Base-by-base conservation (phyloP, 2,797 vertebrate species). In the Mallotus villosus region DNA sequence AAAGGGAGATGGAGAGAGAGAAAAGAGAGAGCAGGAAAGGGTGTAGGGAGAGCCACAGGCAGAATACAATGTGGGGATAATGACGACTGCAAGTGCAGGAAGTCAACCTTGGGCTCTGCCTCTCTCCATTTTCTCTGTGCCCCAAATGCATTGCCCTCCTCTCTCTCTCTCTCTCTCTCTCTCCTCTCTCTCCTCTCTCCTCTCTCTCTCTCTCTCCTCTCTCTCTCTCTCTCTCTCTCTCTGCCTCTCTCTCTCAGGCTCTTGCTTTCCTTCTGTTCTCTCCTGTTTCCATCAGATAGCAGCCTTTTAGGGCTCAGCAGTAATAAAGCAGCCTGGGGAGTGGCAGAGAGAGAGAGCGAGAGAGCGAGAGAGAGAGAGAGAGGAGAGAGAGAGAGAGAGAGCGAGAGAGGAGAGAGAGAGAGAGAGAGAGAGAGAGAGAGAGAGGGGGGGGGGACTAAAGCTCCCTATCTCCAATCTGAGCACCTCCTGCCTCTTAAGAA, bases 401-500 rank as follows among this genome's bases (percentile, higher is more conserved):
- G 64, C 9, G 9, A 32, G 78, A 24, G 80, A 83, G 79, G 75
- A 74, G 77, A 3, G n/a, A n/a, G n/a, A n/a, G n/a, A n/a, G n/a
- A 63, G 62, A 19, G 71, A 57, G 64, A 57, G 59, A 9, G 9
- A 53, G 78, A 24, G 80, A 82, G 79, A 78, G 75, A 74, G 76
- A 78, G 77, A 76, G 78, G 84, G 75, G 64, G 79, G 77, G 82
- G 74, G 72, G 81, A 22, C 85, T 82, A 80, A 82, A 90, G 79
- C 85, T 81, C 53, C 76, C 73, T 88, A 90, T 91, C 90, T 87
- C 75, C 68, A 82, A 90, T 91, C 89, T 83, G 84, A 86, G 87
- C 83, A 79, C 84, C 89, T 89, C 79, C 85, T 86, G 86, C 83
- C 86, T 87, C 81, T 92, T 90, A 90, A 91, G 84, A 84, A 90